A percentile compares a stretch with the other conserved stretches of the same genome.
These are phyloP conservation scores for Ormyrus rosae DNA, from an alignment of 2,888 invertebrate genomes.

Conservation along the genomic window DNA sequence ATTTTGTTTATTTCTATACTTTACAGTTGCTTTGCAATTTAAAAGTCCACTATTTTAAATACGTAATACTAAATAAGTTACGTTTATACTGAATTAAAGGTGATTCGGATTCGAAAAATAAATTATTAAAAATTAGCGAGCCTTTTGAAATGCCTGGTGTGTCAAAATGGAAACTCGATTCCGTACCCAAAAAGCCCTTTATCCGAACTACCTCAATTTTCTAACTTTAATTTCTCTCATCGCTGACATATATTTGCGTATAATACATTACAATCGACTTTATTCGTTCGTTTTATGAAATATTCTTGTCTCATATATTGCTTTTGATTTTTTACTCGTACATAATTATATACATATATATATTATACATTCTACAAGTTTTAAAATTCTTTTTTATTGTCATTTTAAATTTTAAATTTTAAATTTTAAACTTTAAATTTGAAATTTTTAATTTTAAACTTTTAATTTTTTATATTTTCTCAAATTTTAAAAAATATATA, in stretches of 20 bases:
- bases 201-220: slow-evolving; percentile 35
- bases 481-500: slow-evolving; percentile 23
- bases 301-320: slow-evolving; percentile 32
- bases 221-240: slow-evolving; percentile 44
- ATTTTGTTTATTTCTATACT: too few relatives aligned
- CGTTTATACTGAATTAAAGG: too few relatives aligned
- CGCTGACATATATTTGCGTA: slow-evolving; percentile 29
- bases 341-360: slow-evolving; percentile 42
- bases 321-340: slow-evolving; percentile 22
- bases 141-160: slow-evolving; percentile 47
- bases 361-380: slow-evolving; percentile 40
- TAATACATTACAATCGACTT: slow-evolving; percentile 31
- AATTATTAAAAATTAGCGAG: too few relatives aligned
- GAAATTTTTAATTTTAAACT: slow-evolving; percentile 1
- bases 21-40: too few relatives aligned
- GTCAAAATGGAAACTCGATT: slow-evolving; percentile 20
- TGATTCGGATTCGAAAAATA: too few relatives aligned
- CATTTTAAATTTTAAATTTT: slow-evolving; percentile 39
- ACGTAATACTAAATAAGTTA: too few relatives aligned
- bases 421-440: slow-evolving; percentile 14
- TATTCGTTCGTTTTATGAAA: slow-evolving; percentile 45
- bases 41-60: too few relatives aligned
- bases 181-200: slow-evolving; percentile 19
- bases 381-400: slow-evolving; percentile 42
- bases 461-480: slow-evolving; percentile 27